phyloP scores from a whole-genome alignment of 2,888 invertebrate species.

The Gryllus longicercus region DNA sequence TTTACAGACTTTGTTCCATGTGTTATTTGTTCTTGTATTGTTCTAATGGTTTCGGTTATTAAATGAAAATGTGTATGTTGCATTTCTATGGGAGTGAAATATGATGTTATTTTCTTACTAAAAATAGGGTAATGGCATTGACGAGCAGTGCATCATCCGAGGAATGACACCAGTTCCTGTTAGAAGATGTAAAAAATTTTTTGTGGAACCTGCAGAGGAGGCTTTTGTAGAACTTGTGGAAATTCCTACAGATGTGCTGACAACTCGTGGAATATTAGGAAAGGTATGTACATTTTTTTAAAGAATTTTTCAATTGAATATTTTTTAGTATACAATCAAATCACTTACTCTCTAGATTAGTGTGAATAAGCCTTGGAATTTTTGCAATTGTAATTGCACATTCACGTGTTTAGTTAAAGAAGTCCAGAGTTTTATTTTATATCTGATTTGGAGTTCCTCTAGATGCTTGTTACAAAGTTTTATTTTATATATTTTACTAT shows the following conservation, averaged over 20 bases:
- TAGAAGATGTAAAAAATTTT: slow-evolving; percentile 18
- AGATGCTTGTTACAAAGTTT: neutral
- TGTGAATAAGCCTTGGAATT: too few relatives aligned
- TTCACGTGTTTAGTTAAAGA: too few relatives aligned
- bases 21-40: too few relatives aligned
- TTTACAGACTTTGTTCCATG: too few relatives aligned
- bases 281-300: slow-evolving; percentile 21
- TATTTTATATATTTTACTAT: neutral
- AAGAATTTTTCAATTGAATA: neutral
- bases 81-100: neutral
- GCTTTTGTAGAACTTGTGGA: slow-evolving; percentile 26
- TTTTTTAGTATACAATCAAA: too few relatives aligned
- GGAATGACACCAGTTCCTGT: slow-evolving; percentile 31
- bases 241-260: slow-evolving; percentile 11
- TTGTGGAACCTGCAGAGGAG: neutral
- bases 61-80: too few relatives aligned
- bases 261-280: slow-evolving; percentile 21
- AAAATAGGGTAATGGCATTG: neutral
- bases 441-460: too few relatives aligned
- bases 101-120: neutral
- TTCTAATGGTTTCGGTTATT: too few relatives aligned
- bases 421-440: too few relatives aligned
- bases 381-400: too few relatives aligned
- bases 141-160: slow-evolving; percentile 25
- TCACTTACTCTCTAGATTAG: too few relatives aligned